Evolutionary conservation across 2,888 invertebrate species (phyloP), one percentile per base, ranked within the genome.

Genomic region (Phlogophora meticulosa): DNA sequence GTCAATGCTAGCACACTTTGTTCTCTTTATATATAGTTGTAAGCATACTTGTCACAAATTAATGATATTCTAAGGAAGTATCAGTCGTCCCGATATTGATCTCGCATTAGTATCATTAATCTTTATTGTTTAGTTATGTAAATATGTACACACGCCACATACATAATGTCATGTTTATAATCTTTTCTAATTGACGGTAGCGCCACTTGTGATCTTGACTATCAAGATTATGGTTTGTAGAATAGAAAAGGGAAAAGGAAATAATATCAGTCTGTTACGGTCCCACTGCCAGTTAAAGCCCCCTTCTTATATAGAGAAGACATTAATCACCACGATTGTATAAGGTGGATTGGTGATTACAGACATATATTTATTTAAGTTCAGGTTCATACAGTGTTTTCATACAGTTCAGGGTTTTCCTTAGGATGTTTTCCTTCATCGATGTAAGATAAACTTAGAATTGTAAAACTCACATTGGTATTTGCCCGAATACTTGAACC

Each of bases 91-190:
- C 55, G 75, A 76, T 76, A 78, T 63, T 62, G 79, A 76, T 76
- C 75, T 73, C 28, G 22, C 22, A 45, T 52, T 56, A 45, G 52
- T 22, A 57, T 17, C 55, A 59, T 73, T 67, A 48, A 78, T 78
- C 62, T 62, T 74, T 74, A 78, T 67, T 76, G 68, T 76, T 67
- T 52, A 73, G 51, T 62, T 73, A 76, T 76, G 74, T 67, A 62
- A 76, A 76, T 78, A 78, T 56, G 43, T 62, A 43, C 74, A 48
- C 55, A 56, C 9, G 51, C 34, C 45, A 76, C 58, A 73, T 79
- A 55, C 59, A 34, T 68, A 79, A 76, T 79, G 55, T 55, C 20
- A 53, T 38, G 45, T 60, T 60, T 71, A 52, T 63, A 24, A 63
- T 59, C 42, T 52, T 48, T 45, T 13, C 42, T 59, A 58, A 59